Evolutionary conservation across 1,140 invertebrate genomes (phyloP), one percentile per base, ranked within the genome.

Genomic region (Drosophila guanche): DNA sequence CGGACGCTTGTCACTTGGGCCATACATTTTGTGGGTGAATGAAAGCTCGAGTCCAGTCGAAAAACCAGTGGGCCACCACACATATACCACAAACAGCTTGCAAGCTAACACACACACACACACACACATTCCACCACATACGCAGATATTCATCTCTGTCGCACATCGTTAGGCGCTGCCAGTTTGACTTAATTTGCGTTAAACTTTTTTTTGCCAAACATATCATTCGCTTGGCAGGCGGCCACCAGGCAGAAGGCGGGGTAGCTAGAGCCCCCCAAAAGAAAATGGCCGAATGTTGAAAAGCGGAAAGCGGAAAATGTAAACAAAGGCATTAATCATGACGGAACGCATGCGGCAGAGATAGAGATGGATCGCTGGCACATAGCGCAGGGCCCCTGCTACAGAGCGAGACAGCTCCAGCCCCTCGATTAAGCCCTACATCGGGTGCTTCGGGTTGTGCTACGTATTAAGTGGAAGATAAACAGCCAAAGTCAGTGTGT

Each of bases 111-210:
- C 33, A 56, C 50, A 56, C 57, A 69, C 40, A 43, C 16, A 20
- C 37, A 47, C 40, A 58, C 29, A 59, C 25, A 60, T 22, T 29
- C 16, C 16, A 5, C 20, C 3, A 14, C 10, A 43, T 7, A 74
- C 43, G 71, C 12, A 63, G 51, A 75, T 78, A 88, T 86, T 77
- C 77, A 71, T 88, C 81, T 78, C 78, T 88, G 81, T 88, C 74
- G 81, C 81, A 88, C 83, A 88, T 83, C 78, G 83, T 88, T 88
- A 86, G 76, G 83, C 81, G 83, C 74, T 88, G 83, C 78, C 83
- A 83, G 83, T 86, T 86, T 88, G 83, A 88, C 83, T 86, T 88
- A 86, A 86, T 86, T 86, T 86, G 83, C 75, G 83, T 88, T 86
- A 86, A 88, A 86, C 83, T 86, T 86, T 86, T 86, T 86, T 86